Base-by-base conservation (phyloP, 1,140 invertebrate genomes). In the Heliconius hewitsoni region DNA sequence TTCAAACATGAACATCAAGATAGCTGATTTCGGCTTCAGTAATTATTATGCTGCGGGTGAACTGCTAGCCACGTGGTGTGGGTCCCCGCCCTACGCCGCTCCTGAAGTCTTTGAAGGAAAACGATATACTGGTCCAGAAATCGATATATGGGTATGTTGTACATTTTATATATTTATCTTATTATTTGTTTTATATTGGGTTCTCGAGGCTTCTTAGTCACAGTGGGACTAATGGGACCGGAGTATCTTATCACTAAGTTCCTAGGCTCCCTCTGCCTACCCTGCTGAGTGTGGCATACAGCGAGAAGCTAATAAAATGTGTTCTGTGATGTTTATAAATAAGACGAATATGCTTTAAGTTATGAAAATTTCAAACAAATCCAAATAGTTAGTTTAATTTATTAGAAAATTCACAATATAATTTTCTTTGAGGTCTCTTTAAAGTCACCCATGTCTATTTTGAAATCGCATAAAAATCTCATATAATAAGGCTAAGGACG, bases 61-160 rank as follows among this genome's bases (percentile, higher is more conserved):
- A 82, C 95, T 98, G 42, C 95, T 99, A 57, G 97, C 97, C 74
- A 99, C 99, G 57, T 99, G 98, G 98, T 99, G 98, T 95, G 98
- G 98, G 2, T 98, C 98, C 66, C 99, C 98, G n/a, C 98, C 98
- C 30, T 99, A 99, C 95, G 99, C 99, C 74, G 98, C 99, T 23
- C 99, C 99, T 27, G 99, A 99, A 96, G 96, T 99, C 71, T 99
- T 99, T 95, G 98, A 99, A 94, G 99, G 98, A 73, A 98, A 98
- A 89, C 97, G 98, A 90, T 99, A 99, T 89, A 98, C 98, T 86
- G 98, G 98, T 16, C 98, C 98, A 46, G 98, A 98, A 95, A 98
- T 99, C 80, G 99, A 99, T 95, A 98, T 99, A 91, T 99, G 99
- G 99, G 98, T 98, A 96, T 76, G 83, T 82, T 80, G 34, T 80